Conservation (phyloP, 2,797 vertebrate species). For the Poecilia velifera region DNA sequence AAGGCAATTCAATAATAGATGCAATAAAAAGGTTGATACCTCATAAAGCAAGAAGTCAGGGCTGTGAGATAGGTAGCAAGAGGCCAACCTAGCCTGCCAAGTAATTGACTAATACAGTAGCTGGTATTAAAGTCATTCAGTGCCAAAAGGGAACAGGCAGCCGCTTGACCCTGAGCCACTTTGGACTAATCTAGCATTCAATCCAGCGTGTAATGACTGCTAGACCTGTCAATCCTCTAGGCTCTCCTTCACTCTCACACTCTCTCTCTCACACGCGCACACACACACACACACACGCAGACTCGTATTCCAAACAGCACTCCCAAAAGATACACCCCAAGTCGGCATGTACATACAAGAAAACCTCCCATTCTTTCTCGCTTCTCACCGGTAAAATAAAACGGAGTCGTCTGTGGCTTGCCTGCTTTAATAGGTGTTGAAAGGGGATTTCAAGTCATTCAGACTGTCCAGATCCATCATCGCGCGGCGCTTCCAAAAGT, state of each 20-base stretch:
- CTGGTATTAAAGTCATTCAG: constrained; percentile 99
- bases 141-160: constrained; percentile 99
- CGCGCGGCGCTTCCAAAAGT: constrained; percentile 1
- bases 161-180: constrained; percentile 99
- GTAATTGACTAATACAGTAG: constrained; percentile 99
- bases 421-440: constrained; percentile 1
- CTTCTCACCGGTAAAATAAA: constrained; percentile 15
- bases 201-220: constrained; percentile 99
- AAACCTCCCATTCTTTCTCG: constrained; percentile 34
- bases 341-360: constrained; percentile 26
- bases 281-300: constrained; percentile 34
- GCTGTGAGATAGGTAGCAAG: constrained; percentile 62
- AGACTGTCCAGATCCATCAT: constrained; percentile 16
- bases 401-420: constrained; percentile 15
- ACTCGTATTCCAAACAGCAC: constrained; percentile 21
- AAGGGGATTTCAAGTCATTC: constrained; percentile 31
- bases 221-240: constrained; percentile 97
- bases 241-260: constrained; percentile 86
- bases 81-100: constrained; percentile 90
- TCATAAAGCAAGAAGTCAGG: constrained; percentile 48
- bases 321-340: constrained; percentile 23
- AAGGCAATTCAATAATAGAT: constrained; percentile 60
- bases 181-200: constrained; percentile 99
- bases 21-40: constrained; percentile 57
- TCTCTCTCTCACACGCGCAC: constrained; percentile 31